phyloP scores from a whole-genome alignment of 1,140 invertebrate species.

The Aleiodes sp. region DNA sequence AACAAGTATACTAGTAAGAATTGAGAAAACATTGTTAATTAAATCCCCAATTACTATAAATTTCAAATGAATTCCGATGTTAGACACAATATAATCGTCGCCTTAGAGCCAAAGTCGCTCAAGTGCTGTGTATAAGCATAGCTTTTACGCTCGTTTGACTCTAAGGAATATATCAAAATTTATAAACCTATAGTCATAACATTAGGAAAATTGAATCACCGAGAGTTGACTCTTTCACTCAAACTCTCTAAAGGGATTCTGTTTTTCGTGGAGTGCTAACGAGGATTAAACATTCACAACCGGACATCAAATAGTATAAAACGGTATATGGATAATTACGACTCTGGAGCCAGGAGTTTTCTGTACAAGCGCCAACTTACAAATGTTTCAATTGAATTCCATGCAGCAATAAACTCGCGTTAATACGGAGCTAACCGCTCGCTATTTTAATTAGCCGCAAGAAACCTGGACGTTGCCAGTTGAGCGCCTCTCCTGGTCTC shows the following conservation, averaged over 20 bases:
- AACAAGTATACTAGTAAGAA: neutral
- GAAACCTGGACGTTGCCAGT: slow-evolving; percentile 18
- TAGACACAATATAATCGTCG: no score
- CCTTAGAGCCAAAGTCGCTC: no score
- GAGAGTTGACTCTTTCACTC: neutral
- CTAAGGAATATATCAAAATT: no score
- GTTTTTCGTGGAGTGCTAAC: slow-evolving; percentile 26
- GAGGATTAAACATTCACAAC: slow-evolving; percentile 31
- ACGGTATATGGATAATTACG: slow-evolving; percentile 38
- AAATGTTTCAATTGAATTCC: slow-evolving; percentile 58
- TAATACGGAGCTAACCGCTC: slow-evolving; percentile 57
- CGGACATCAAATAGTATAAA: slow-evolving; percentile 26
- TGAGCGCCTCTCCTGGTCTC: slow-evolving; percentile 20
- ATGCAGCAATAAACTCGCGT: slow-evolving; percentile 56
- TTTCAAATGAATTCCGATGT: no score
- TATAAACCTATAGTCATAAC: no score
- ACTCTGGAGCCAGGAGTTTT: slow-evolving; percentile 10
- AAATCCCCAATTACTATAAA: no score
- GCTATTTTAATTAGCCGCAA: slow-evolving; percentile 63
- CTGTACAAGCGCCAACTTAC: slow-evolving; percentile 13
- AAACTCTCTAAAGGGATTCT: no score
- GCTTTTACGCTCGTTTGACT: no score
- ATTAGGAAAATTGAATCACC: neutral
- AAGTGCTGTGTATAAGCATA: no score
- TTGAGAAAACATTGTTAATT: no score